Base-by-base conservation (phyloP, 2,888 invertebrate species). In the Tetropium fuscum region DNA sequence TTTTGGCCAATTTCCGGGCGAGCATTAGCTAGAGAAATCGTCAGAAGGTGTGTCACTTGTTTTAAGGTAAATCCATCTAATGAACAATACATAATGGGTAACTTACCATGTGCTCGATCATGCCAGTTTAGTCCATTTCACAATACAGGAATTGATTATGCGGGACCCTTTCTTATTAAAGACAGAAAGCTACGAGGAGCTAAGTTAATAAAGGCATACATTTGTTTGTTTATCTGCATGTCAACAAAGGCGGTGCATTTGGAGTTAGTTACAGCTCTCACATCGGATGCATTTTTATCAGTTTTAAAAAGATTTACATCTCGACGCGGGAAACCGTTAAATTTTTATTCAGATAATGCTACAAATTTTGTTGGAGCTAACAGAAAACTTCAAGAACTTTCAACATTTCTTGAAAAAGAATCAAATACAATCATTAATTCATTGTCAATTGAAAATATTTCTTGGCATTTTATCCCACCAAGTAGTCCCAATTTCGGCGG, bases 141-240 rank as follows among this genome's bases (percentile, higher is more conserved):
- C 1, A 53, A 44, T 7, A 38, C 48, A 5, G 70, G 63, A 2
- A 53, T 70, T 8, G 70, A 71, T 45, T 71, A 63, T 43, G 61
- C n/a, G n/a, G n/a, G n/a, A n/a, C 68, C 68, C 8, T 58, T 68
- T 34, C 25, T 48, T 2, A 22, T 70, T 34, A 64, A 60, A 41
- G 47, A 57, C 25, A 34, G 60, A 0, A 36, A 58, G 25, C 40
- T 57, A 19, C 47, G 67, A 11, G 59, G 49, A 2, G 27, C 30
- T 2, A 64, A 54, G 36, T 36, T 27, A n/a, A 36, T 32, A 3
- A 70, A 70, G 40, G 45, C 57, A 1, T 71, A 64, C 19, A 36
- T 67, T 13, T 62, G 57, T 38, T 13, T 70, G 5, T 71, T 71
- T 54, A 53, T 72, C 4, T 70, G 71, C 34, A 58, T 69, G 16